Base-by-base conservation (phyloP, 2,113 vertebrate species). In the Scalopus aquaticus region DNA sequence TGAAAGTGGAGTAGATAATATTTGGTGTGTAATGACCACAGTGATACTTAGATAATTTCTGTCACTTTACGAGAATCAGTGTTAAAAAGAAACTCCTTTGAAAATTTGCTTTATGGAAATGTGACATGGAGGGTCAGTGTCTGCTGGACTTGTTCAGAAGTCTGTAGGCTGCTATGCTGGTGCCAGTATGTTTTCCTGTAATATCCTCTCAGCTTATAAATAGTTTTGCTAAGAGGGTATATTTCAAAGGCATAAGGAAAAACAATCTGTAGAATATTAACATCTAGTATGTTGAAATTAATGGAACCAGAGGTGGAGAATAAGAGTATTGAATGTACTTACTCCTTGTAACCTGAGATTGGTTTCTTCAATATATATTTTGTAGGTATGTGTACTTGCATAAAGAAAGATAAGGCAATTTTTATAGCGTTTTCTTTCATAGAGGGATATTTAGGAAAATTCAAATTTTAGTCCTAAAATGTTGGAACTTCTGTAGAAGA, bases 131-230 rank as follows among this genome's bases (percentile, higher is more conserved):
- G 28, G 58, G 51, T 8, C 8, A 88, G 60, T 58, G 8, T 65
- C 76, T 92, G 78, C 51, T 97, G 56, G n/a, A 49, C 65, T 44
- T 72, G 37, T 64, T 35, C 11, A 93, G 60, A 82, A 60, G 86
- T 76, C 51, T 87, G 1, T 44, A 37, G 56, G 65, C 83, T 85
- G 58, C 37, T 32, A 0, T 65, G 83, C 51, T 20, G 91, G 6
- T 46, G 35, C 28, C 20, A 16, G 0, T 70, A 16, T 86, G 19
- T 0, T 42, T 60, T 84, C 44, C 87, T 93, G 56, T 83, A 1
- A 91, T 91, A 82, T n/a, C 20, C 56, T 88, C 6, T 80, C 76
- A 94, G 9, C 88, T 95, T 82, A 91, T 84, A 46, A 87, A 70
- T 72, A 65, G 56, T 39, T 96, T 95, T 73, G 46, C 4, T 73